These are phyloP conservation scores for Balanococcus diminutus DNA, from an alignment of 2,888 invertebrate species.

Conservation along the genomic window DNA sequence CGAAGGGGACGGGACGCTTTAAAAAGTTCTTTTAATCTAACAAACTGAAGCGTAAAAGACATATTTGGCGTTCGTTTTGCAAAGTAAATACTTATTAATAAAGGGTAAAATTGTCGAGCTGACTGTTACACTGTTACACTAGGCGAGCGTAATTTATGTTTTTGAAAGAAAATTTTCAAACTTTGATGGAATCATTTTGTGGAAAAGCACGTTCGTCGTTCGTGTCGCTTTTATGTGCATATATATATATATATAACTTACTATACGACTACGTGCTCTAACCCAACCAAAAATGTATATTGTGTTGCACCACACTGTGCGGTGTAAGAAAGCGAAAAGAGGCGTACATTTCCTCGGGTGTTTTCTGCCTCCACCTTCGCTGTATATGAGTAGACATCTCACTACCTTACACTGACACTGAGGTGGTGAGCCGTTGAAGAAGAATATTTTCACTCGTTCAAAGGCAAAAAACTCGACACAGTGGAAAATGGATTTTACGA, in stretches of 20 bases:
- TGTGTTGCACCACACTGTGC: no score
- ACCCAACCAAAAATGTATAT: no score
- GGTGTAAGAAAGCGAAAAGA: background rate
- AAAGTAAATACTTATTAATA: constrained; percentile 28
- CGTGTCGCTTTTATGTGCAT: background rate
- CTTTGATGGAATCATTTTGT: constrained; percentile 15
- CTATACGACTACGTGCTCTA: no score
- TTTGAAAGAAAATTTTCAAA: constrained; percentile 7
- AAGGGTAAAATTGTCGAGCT: constrained; percentile 11
- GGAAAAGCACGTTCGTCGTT: background rate
- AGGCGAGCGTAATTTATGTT: background rate
- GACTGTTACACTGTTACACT: background rate
- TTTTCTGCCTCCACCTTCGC: background rate
- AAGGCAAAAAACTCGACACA: background rate
- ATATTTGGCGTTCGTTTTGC: constrained; percentile 4
- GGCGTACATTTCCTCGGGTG: background rate
- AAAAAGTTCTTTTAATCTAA: constrained; percentile 28
- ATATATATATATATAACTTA: no score
- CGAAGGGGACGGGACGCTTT: background rate
- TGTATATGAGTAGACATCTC: no score
- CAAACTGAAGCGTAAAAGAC: constrained; percentile 10
- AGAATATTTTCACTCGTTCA: background rate
- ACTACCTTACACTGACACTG: no score
- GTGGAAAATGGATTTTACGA: background rate
- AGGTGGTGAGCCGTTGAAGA: background rate